Base-by-base conservation (phyloP, 2,888 invertebrate species). In the Cantharis rustica region DNA sequence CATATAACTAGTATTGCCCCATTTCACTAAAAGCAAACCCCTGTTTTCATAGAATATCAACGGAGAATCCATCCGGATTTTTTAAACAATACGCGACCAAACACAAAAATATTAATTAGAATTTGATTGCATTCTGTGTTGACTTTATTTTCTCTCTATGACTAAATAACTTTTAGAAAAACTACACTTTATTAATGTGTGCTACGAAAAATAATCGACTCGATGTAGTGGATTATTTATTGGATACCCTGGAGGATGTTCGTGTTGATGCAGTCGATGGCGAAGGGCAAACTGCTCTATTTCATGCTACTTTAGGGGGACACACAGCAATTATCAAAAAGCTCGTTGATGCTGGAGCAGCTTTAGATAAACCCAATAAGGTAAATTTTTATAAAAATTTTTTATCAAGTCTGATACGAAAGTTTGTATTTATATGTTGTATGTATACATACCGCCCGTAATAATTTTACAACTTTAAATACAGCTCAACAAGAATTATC, bases 251-350 rank as follows among this genome's bases (percentile, higher is more conserved):
- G 61, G 93, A 93, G 80, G 89, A 90, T 76, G 87, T 90, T 16
- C 88, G 89, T 75, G 87, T 92, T 62, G 91, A 92, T 80, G 91
- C 91, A 10, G 88, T 89, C 16, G 95, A 95, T 85, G 90, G 90
- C 77, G 93, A 93, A 23, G 94, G 93, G 0, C 93, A 93, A 84
- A 93, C 94, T 2, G 93, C 95, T 0, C 90, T 96, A 10, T 94
- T 95, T 82, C 91, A 94, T 77, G 95, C 95, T 0, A 93, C 95
- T 0, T 90, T 93, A 68, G 92, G 93, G 27, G 95, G 95, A 0
- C 93, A 95, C 86, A 89, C 91, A 0, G 88, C 90, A 17, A 91
- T 94, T 16, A 92, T 93, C 3, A 90, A 90, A 69, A 88, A 93
- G 66, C 88, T 96, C 20, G 89, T 94, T n/a, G 91, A 93, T 69